Evolutionary conservation across 2,113 vertebrate species (phyloP).

Genomic region (Alligator mississippiensis): DNA sequence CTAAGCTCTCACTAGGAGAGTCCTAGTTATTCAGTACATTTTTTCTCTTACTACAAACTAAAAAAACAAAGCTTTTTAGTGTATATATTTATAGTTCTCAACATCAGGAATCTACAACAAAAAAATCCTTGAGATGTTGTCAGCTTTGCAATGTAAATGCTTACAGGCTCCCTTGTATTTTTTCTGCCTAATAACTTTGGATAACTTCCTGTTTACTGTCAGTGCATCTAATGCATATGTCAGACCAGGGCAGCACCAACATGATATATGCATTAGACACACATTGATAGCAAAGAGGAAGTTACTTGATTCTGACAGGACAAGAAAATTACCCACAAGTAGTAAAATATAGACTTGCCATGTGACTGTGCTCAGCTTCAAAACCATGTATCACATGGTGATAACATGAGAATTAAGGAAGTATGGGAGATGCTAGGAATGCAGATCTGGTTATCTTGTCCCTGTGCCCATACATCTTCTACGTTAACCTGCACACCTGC

Average conservation of each 20-base stretch:
- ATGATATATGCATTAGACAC: conserved; percentile 67
- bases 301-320: conserved; percentile 57
- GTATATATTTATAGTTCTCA: conserved; percentile 4
- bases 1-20: not conserved
- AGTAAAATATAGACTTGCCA: conserved; percentile 45
- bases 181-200: conserved; percentile 42
- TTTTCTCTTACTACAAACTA: not conserved
- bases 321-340: conserved; percentile 58
- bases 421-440: not conserved
- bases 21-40: not conserved
- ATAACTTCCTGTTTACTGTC: conserved; percentile 66
- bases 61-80: conserved; percentile 53
- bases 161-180: conserved; percentile 1
- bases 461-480: not conserved
- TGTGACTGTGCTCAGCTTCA: conserved; percentile 21
- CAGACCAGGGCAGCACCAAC: conserved; percentile 29
- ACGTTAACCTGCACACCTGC: not conserved
- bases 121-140: conserved; percentile 15
- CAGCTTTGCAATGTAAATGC: conserved; percentile 2
- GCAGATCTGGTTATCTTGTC: conserved; percentile 2
- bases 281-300: conserved; percentile 55
- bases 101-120: not conserved
- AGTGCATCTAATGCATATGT: conserved; percentile 31
- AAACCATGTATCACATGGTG: not conserved
- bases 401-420: conserved; percentile 21